A percentile compares a stretch with the other conserved stretches of the same genome.
These are phyloP conservation scores for Hypotaenidia philippensis DNA, from an alignment of 2,797 vertebrate genomes.

Conservation along the genomic window DNA sequence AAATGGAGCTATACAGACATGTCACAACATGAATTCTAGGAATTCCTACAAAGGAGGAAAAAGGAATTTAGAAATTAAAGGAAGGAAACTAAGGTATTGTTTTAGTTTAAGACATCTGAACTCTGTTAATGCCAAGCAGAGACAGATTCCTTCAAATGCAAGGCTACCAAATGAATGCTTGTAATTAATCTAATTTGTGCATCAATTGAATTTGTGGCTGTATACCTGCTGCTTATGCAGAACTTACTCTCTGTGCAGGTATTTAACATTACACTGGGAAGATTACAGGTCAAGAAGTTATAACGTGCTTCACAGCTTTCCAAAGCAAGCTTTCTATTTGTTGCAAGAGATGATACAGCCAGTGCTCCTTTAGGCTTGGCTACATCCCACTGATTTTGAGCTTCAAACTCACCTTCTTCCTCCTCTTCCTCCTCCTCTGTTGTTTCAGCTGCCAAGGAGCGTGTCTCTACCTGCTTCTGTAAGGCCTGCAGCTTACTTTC, in stretches of 20 bases:
- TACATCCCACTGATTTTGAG: not conserved
- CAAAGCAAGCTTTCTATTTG: not conserved
- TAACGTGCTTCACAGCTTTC: not conserved
- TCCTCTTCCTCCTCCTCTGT: conserved; percentile 95
- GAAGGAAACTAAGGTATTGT: not conserved
- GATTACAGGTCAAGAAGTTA: not conserved
- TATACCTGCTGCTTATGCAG: not conserved
- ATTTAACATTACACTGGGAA: not conserved
- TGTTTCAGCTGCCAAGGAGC: conserved; percentile 93
- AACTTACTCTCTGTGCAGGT: not conserved
- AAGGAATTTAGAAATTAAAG: not conserved
- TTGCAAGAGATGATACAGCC: not conserved
- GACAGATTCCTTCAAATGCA: not conserved
- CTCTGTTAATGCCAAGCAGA: not conserved
- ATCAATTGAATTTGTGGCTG: not conserved
- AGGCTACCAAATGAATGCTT: not conserved
- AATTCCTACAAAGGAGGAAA: not conserved
- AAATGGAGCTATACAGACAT: not conserved
- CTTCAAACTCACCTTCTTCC: conserved; percentile 80
- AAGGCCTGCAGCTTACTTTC: conserved; percentile 98
- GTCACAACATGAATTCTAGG: not conserved
- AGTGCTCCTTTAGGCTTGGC: not conserved
- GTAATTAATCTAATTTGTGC: not conserved
- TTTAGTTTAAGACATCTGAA: not conserved
- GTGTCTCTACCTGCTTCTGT: conserved; percentile 97